Conservation (phyloP, 2,888 invertebrate species). For the Acrobeloides nanus region DNA sequence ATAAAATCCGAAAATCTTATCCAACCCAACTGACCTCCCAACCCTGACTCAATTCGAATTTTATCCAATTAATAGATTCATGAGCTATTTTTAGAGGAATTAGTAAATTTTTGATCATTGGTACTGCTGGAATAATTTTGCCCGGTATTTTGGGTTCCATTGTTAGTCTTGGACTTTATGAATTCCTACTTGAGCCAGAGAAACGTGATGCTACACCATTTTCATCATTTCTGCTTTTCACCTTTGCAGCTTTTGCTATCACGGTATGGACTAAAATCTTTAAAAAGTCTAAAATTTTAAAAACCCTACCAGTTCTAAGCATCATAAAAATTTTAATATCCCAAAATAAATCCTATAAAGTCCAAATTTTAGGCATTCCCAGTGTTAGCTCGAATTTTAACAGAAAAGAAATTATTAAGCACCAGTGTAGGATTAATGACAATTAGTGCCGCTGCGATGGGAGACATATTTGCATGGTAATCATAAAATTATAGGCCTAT, state of each 20-base stretch:
- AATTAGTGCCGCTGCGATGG: slow-evolving; percentile 19
- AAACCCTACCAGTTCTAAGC: too few relatives aligned
- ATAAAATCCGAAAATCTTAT: too few relatives aligned
- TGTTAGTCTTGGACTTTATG: slow-evolving; percentile 19
- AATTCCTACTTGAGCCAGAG: slow-evolving; percentile 16
- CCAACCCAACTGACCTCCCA: too few relatives aligned
- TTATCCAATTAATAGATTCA: background rate
- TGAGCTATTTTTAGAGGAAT: slow-evolving; percentile 13
- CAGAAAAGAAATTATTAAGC: slow-evolving; percentile 18
- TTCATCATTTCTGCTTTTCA: slow-evolving; percentile 15
- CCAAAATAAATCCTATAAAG: too few relatives aligned
- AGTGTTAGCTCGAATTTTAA: slow-evolving; percentile 19
- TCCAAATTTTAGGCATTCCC: slow-evolving; percentile 19
- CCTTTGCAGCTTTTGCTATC: slow-evolving; percentile 18
- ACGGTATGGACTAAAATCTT: slow-evolving; percentile 15
- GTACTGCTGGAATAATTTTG: slow-evolving; percentile 18
- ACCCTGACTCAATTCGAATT: too few relatives aligned
- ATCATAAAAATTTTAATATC: background rate
- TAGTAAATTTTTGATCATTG: slow-evolving; percentile 6
- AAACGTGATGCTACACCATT: slow-evolving; percentile 13
- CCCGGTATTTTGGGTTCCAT: slow-evolving; percentile 13
- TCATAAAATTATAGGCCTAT: background rate
- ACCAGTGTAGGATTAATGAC: slow-evolving; percentile 20
- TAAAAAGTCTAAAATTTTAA: background rate
- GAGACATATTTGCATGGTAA: slow-evolving; percentile 21